These are phyloP conservation scores for Stegostoma tigrinum DNA, from an alignment of 2,113 vertebrate genomes.

Conservation along the genomic window DNA sequence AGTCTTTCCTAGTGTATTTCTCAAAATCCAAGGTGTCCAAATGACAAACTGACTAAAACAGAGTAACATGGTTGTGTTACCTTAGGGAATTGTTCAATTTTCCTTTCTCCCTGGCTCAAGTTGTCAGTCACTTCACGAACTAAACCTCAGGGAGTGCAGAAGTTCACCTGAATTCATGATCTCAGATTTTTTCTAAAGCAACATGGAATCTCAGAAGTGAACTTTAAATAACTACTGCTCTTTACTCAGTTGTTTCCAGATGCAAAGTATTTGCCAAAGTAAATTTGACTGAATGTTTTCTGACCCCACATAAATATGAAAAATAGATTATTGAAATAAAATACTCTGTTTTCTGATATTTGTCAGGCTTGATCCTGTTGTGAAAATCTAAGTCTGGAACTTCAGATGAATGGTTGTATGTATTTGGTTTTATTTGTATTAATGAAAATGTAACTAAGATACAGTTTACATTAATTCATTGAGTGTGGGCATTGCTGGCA, in stretches of 20 bases:
- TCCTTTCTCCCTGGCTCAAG: background rate
- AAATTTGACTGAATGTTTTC: background rate
- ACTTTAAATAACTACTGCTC: background rate
- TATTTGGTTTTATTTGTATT: background rate
- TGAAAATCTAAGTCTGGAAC: background rate
- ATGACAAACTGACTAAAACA: constrained; percentile 3
- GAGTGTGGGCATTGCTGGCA: background rate
- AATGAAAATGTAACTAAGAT: background rate
- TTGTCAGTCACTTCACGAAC: constrained; percentile 5
- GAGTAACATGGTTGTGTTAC: background rate
- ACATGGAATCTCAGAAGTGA: background rate
- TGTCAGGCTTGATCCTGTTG: background rate
- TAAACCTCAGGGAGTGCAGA: background rate
- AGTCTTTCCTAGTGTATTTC: background rate
- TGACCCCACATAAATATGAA: background rate
- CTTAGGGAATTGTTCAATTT: background rate
- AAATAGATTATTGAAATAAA: background rate
- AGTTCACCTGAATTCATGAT: background rate
- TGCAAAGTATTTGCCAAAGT: background rate
- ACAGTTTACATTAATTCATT: background rate
- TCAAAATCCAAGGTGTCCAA: background rate
- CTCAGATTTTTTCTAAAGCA: constrained; percentile 1
- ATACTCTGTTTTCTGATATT: background rate
- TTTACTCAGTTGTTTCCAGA: constrained; percentile 6
- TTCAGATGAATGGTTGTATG: background rate